A percentile compares a stretch with the other conserved stretches of the same genome.
These are phyloP conservation scores for Anneissia japonica DNA, from an alignment of 35 echinoderm and acorn worm species.

Conservation along the genomic window DNA sequence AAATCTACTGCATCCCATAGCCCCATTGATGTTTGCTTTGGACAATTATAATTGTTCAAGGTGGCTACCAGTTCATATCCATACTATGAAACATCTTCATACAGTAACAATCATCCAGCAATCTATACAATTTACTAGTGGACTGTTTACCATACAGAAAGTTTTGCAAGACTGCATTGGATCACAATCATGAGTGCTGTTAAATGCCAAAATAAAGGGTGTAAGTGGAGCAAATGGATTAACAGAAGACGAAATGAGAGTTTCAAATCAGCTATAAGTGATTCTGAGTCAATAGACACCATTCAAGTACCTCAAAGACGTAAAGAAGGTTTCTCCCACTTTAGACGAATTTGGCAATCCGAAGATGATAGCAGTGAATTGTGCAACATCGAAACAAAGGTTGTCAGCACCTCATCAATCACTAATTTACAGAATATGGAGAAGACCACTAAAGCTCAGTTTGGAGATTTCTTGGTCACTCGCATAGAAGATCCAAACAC, in stretches of 20 bases:
- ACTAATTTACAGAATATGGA: background rate
- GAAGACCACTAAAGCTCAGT: background rate
- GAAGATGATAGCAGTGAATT: background rate
- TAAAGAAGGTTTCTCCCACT: background rate
- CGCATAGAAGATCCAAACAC: background rate
- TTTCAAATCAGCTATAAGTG: background rate
- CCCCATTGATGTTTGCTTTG: conserved; percentile 60
- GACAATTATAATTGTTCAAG: conserved; percentile 53
- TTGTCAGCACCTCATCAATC: background rate
- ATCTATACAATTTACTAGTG: background rate
- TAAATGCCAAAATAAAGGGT: background rate
- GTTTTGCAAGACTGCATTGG: background rate
- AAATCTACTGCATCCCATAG: conserved; percentile 19
- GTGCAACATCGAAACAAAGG: background rate
- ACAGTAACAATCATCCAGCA: background rate
- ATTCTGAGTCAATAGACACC: background rate
- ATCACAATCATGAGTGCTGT: background rate
- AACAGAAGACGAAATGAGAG: background rate
- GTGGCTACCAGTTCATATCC: conserved; percentile 47
- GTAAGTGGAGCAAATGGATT: background rate
- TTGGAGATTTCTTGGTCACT: background rate
- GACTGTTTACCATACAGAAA: background rate
- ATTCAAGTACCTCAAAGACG: background rate
- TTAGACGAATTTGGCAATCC: conserved; percentile 4
- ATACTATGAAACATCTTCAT: conserved; percentile 8